Evolutionary conservation across 2,888 invertebrate genomes (phyloP).

Genomic region (Tethea ocularis): DNA sequence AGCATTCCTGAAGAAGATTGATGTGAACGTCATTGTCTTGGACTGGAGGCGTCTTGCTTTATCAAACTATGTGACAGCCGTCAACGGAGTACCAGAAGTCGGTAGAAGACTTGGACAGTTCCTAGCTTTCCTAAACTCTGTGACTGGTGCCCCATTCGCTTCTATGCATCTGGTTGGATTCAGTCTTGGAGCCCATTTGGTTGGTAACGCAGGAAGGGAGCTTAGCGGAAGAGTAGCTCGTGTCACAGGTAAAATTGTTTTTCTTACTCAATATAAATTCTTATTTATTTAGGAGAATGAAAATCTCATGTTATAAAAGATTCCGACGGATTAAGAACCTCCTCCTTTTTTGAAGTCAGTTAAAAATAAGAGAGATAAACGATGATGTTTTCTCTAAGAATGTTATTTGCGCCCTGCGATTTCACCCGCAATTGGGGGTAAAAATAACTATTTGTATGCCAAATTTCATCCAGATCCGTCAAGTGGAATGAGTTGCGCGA

Average conservation of each 20-base stretch:
- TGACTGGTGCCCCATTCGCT: constrained; percentile 49
- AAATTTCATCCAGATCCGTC: too few species aligned
- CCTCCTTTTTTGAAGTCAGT: too few species aligned
- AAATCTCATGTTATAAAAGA: neutral
- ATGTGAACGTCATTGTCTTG: constrained; percentile 66
- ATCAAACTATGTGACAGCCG: constrained; percentile 57
- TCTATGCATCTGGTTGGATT: constrained; percentile 73
- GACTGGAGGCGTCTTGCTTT: constrained; percentile 67
- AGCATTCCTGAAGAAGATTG: constrained; percentile 55
- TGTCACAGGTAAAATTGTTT: constrained; percentile 56
- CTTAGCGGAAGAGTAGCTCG: constrained; percentile 61
- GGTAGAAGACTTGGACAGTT: constrained; percentile 71
- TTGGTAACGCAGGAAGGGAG: constrained; percentile 66
- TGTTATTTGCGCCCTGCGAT: too few species aligned
- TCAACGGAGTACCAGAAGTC: constrained; percentile 57
- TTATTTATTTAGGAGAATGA: too few species aligned
- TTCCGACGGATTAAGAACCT: too few species aligned
- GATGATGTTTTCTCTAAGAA: too few species aligned
- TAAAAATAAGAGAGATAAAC: too few species aligned
- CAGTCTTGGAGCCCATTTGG: constrained; percentile 77
- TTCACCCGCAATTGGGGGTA: too few species aligned
- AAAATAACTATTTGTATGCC: too few species aligned
- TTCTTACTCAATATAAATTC: constrained; percentile 4
- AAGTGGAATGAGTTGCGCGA: too few species aligned
- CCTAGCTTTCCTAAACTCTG: constrained; percentile 53